phyloP scores from a whole-genome alignment of 2,113 vertebrate species.

The Pithys albifrons region DNA sequence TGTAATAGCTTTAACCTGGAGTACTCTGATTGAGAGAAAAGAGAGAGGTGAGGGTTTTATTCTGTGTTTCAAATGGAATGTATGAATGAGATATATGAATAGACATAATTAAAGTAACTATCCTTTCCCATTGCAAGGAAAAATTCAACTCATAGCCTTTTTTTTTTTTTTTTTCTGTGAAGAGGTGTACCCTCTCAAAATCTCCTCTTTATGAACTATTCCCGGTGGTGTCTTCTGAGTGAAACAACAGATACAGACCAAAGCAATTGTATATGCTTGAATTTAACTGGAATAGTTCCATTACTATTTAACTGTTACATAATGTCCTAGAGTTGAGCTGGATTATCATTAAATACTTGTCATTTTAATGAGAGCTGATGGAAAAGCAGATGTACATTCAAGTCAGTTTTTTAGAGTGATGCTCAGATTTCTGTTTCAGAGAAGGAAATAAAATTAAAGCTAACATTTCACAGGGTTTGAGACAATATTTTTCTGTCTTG shows the following conservation, averaged over 20 bases:
- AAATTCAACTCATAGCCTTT: not conserved
- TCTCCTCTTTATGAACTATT: not conserved
- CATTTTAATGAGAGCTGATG: not conserved
- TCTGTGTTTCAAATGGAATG: not conserved
- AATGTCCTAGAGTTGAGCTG: not conserved
- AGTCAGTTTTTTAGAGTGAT: not conserved
- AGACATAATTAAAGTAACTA: not conserved
- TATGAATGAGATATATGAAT: not conserved
- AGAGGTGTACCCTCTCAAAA: not conserved
- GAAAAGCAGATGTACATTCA: not conserved
- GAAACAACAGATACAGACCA: not conserved
- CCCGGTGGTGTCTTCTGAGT: not conserved
- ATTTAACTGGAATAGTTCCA: not conserved
- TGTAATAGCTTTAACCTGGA: not conserved
- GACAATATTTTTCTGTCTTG: not conserved
- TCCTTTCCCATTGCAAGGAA: not conserved
- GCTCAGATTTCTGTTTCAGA: not conserved
- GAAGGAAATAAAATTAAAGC: not conserved
- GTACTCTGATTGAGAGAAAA: not conserved
- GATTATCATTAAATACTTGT: not conserved
- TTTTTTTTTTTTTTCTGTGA: not conserved
- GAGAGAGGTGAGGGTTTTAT: rapidly evolving
- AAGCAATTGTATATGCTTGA: not conserved
- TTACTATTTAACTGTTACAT: not conserved
- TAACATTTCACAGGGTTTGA: not conserved